Percentiles rank a stretch among this genome's conserved stretches.
phyloP scores from a whole-genome alignment of 2,113 vertebrate species.

The Drymodes brunneopygia region DNA sequence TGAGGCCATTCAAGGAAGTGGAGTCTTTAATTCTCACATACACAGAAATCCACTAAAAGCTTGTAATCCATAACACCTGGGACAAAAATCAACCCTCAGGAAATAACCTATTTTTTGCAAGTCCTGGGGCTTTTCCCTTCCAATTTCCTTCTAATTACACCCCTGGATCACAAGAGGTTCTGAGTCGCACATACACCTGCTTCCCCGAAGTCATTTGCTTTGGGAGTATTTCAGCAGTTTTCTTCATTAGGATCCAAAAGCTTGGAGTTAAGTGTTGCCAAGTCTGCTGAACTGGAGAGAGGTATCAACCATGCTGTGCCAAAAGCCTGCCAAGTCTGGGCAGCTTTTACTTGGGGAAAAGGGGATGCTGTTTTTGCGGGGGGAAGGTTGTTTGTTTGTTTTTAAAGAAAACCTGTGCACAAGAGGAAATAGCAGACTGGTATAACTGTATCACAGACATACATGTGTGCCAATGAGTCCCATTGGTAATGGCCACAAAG shows the following conservation, averaged over 20 bases:
- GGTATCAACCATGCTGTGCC: background rate
- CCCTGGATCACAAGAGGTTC: background rate
- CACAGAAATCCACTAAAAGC: background rate
- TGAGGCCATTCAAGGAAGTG: background rate
- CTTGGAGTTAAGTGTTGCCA: background rate
- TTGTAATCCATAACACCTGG: background rate
- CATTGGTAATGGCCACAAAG: background rate
- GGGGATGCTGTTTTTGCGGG: accelerated
- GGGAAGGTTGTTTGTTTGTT: background rate
- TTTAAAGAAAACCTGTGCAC: background rate
- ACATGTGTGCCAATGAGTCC: background rate
- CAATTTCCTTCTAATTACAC: slow-evolving; percentile 4
- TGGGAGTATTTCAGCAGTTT: background rate
- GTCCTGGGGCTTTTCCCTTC: background rate
- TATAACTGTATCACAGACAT: background rate
- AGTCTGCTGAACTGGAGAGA: background rate
- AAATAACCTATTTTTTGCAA: slow-evolving; percentile 15
- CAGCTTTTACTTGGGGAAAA: background rate
- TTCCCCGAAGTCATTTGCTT: slow-evolving; percentile 6
- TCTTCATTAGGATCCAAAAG: slow-evolving; percentile 27
- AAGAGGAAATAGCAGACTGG: background rate
- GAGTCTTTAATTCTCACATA: background rate
- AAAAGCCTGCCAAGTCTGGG: background rate
- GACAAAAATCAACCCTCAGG: background rate
- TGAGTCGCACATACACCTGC: background rate